A percentile compares a stretch with the other conserved stretches of the same genome.
These are phyloP conservation scores for Scolopax mira DNA, from an alignment of 2,113 vertebrate genomes.

Conservation along the genomic window DNA sequence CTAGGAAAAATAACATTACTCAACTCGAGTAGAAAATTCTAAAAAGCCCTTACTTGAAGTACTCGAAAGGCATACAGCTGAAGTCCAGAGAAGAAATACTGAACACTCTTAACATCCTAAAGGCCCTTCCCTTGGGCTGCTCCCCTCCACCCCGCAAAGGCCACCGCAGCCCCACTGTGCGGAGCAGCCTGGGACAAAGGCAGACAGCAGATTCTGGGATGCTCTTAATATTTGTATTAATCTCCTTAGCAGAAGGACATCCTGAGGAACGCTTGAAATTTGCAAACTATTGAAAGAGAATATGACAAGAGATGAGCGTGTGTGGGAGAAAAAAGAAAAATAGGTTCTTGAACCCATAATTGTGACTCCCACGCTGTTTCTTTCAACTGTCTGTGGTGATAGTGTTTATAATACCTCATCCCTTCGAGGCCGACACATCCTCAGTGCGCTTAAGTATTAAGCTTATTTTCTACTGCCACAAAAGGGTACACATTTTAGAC, in stretches of 20 bases:
- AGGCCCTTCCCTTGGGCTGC: not conserved
- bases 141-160: not conserved
- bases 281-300: constrained; percentile 55
- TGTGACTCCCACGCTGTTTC: constrained; percentile 75
- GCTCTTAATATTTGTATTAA: not conserved
- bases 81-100: not conserved
- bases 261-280: constrained; percentile 52
- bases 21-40: not conserved
- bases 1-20: not conserved
- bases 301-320: constrained; percentile 66
- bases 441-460: not conserved
- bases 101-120: not conserved
- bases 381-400: constrained; percentile 68
- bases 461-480: constrained; percentile 9
- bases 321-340: constrained; percentile 74
- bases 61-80: not conserved
- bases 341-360: constrained; percentile 74
- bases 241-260: constrained; percentile 42
- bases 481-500: not conserved
- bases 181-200: not conserved
- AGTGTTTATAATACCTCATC: constrained; percentile 58
- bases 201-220: not conserved
- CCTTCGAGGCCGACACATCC: constrained; percentile 38
- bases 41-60: not conserved
- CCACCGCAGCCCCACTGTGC: not conserved